phyloP scores from a whole-genome alignment of 2,888 invertebrate genomes.

The Lingula anatina region DNA sequence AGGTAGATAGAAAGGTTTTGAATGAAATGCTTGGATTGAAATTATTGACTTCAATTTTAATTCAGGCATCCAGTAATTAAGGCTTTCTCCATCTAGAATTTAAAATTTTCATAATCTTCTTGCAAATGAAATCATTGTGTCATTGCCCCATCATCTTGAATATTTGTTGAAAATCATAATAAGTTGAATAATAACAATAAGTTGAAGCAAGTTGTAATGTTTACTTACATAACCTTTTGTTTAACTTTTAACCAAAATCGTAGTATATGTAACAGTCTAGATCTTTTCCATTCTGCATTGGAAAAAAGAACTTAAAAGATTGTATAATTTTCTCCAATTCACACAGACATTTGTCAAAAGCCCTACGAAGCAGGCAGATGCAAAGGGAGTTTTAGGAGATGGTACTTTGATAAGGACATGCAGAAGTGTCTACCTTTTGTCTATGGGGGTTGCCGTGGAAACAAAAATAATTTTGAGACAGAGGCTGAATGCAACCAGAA shows the following conservation, averaged over 20 bases:
- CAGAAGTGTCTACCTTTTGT: constrained; percentile 75
- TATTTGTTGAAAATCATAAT: too few species aligned
- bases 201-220: too few species aligned
- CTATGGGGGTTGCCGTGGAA: constrained; percentile 85
- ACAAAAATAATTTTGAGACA: constrained; percentile 76
- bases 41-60: too few species aligned
- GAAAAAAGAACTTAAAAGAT: neutral
- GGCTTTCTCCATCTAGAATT: too few species aligned
- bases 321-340: constrained; percentile 5
- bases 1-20: too few species aligned
- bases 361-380: constrained; percentile 78
- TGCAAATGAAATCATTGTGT: too few species aligned
- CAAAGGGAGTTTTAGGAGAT: constrained; percentile 78
- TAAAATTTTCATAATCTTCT: too few species aligned
- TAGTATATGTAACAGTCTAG: neutral
- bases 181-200: too few species aligned
- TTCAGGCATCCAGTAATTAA: too few species aligned
- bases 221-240: neutral
- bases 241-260: too few species aligned
- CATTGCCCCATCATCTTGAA: too few species aligned
- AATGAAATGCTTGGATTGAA: too few species aligned
- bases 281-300: neutral
- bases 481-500: constrained; percentile 50
- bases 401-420: constrained; percentile 72
- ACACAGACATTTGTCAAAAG: constrained; percentile 36